Evolutionary conservation across 2,797 vertebrate species (phyloP), one percentile per base, ranked within the genome.

Genomic region (Nannoperca australis): DNA sequence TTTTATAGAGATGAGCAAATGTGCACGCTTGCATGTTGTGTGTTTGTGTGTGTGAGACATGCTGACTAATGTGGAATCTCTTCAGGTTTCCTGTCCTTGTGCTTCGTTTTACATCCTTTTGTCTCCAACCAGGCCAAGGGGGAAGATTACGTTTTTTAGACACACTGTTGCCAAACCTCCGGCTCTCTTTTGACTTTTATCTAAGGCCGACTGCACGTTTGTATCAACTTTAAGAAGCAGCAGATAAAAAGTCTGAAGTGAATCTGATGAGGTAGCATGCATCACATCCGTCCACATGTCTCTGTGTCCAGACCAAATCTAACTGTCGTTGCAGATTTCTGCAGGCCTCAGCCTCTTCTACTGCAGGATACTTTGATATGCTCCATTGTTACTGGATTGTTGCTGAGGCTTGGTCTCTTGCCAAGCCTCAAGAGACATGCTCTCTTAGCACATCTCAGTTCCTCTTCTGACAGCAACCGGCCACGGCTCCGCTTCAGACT

Each of bases 51-150:
- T 18, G 44, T 38, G 34, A 82, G 74, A 79, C 73, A 40, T 93
- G 94, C 94, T 95, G 95, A 95, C 88, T 88, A 62, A 70, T 6
- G 83, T 75, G 92, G 88, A 95, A 95, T 71, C 78, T 59, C 74
- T n/a, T 51, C 32, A 82, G 7, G 40, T 89, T 94, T 95, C 93
- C 93, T 92, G 85, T 90, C 74, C 84, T 84, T 55, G 64, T 69
- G 55, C n/a, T 56, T 1, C 0, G 9, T 82, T 83, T 83, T 27
- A 85, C 77, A 87, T 76, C 87, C 85, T 56, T 85, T 87, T 76
- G 59, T 81, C 73, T 86, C 13, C 0, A 53, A 62, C 27, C 27
- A 63, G 62, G 38, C 53, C 30, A 70, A 47, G 13, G 13, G 15
- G 18, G 58, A 76, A 49, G n/a, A 30, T 12, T 11, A 30, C 11